Conservation (phyloP, 2,113 vertebrate genomes). For the Paradoxurus hermaphroditus region DNA sequence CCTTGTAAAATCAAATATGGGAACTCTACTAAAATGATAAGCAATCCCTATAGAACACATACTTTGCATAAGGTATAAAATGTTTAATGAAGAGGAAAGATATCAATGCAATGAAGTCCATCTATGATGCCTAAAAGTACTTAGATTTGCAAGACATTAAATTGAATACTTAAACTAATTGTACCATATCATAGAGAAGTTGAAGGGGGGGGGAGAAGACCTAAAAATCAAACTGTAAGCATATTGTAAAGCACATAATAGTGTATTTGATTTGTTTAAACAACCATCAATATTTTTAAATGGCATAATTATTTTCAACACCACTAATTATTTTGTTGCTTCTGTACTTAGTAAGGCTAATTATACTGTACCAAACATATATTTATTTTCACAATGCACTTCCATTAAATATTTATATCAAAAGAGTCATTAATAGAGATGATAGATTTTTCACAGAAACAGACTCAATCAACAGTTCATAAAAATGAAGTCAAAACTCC, state of each 20-base stretch:
- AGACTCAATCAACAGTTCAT: not conserved
- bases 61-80: constrained; percentile 70
- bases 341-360: not conserved
- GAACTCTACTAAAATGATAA: constrained; percentile 66
- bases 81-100: constrained; percentile 76
- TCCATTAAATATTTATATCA: not conserved
- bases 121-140: not conserved
- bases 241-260: constrained; percentile 42
- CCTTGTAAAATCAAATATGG: constrained; percentile 71
- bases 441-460: not conserved
- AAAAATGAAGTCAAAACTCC: not conserved
- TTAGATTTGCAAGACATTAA: constrained; percentile 68
- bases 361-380: not conserved
- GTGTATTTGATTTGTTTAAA: not conserved
- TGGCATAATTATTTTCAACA: not conserved
- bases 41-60: constrained; percentile 46
- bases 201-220: constrained; percentile 33
- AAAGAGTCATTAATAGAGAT: not conserved
- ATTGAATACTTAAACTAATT: constrained; percentile 70
- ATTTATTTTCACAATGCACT: not conserved
- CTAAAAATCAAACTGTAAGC: constrained; percentile 55
- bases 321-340: not conserved
- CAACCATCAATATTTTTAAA: not conserved
- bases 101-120: constrained; percentile 2
- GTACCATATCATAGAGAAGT: not conserved